Evolutionary conservation across 2,113 vertebrate species (phyloP), one percentile per base, ranked within the genome.

Genomic region (Labrus mixtus): DNA sequence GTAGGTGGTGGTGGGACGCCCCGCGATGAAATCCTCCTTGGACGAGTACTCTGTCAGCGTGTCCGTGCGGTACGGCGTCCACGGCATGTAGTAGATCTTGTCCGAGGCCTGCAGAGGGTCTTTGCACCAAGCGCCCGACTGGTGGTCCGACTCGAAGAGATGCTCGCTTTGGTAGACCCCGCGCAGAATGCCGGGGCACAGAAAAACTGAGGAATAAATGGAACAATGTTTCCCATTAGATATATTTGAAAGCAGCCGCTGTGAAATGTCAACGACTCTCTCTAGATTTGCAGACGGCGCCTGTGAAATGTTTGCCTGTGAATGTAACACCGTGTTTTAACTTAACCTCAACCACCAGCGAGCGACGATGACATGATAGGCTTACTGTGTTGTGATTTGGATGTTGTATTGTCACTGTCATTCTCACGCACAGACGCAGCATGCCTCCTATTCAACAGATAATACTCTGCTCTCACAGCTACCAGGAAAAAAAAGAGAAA

Each of bases 71-170:
- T 99, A 99, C 0, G 98, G 97, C 0, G 98, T 99, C 98, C 98
- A 99, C 17, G 98, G 98, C 98, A 99, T 99, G 90, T 99, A 99
- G 92, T 99, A 99, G 86, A 99, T 98, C 93, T 99, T 99, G 91
- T 99, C 97, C 0, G 98, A 98, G 6, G 98, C 97, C 91, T 99
- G 98, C 8, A 99, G 92, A 1, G 98, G 98, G 87, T 99, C 98
- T 91, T 99, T 99, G 93, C 98, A 99, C 98, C 98, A 99, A 0
- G 98, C 97, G 37, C 98, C 98, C 0, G 98, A 99, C 6, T 99
- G 98, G 90, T 99, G 98, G 87, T 99, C 98, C 0, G 98, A 99
- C 83, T 99, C 98, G 20, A 99, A 99, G 9, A 99, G 96, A 84
- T 99, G 98, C 73, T 99, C 97, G 1, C 97, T 99, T 94, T 99